A percentile compares a stretch with the other conserved stretches of the same genome.
These are phyloP conservation scores for Drosophila bipectinata DNA, from an alignment of 1,140 invertebrate species.

Conservation along the genomic window DNA sequence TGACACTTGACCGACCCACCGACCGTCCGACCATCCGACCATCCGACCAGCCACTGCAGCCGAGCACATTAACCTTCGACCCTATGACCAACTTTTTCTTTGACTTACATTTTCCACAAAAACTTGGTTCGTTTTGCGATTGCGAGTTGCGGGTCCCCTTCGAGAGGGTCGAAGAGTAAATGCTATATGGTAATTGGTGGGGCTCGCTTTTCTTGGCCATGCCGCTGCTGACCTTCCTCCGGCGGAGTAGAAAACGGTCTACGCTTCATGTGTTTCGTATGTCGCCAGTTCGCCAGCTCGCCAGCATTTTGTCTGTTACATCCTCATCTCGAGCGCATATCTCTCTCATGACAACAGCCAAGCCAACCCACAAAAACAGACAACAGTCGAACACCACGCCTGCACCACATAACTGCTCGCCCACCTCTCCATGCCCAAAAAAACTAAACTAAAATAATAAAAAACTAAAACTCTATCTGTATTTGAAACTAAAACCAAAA, in stretches of 20 bases:
- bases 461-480: slow-evolving; percentile 25
- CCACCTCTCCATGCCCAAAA: slow-evolving; percentile 36
- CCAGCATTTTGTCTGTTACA: slow-evolving; percentile 64
- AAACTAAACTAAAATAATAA: slow-evolving; percentile 11
- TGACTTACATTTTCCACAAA: slow-evolving; percentile 44
- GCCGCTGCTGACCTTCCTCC: slow-evolving; percentile 26
- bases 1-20: slow-evolving; percentile 4
- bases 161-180: slow-evolving; percentile 16
- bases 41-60: neutral
- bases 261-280: slow-evolving; percentile 40
- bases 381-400: slow-evolving; percentile 37
- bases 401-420: slow-evolving; percentile 32
- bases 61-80: slow-evolving; percentile 52
- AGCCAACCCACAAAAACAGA: slow-evolving; percentile 24
- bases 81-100: slow-evolving; percentile 48
- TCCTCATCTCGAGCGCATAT: slow-evolving; percentile 61
- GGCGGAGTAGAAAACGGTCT: slow-evolving; percentile 21
- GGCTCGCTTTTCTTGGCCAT: slow-evolving; percentile 21
- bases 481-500: slow-evolving; percentile 20
- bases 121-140: slow-evolving; percentile 25
- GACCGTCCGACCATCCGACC: too few species aligned
- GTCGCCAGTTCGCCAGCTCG: slow-evolving; percentile 43
- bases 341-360: slow-evolving; percentile 45
- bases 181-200: neutral
- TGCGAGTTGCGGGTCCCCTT: neutral